Evolutionary conservation across 2,113 vertebrate species (phyloP).

Genomic region (Channa argus): DNA sequence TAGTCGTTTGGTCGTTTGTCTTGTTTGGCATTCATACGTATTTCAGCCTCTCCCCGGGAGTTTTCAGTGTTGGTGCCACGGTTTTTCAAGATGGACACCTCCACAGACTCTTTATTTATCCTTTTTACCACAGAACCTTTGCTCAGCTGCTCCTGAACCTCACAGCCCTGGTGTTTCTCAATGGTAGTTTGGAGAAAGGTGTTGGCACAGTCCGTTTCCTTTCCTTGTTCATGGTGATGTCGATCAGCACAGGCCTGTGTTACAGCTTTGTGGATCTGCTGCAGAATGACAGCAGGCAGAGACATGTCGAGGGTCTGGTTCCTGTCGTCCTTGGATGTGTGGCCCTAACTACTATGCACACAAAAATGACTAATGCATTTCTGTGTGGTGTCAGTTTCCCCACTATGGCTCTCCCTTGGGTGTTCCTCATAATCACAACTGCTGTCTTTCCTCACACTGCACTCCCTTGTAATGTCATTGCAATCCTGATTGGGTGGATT

Average conservation of each 20-base stretch:
- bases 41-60: constrained; percentile 26
- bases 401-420: constrained; percentile 70
- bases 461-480: constrained; percentile 69
- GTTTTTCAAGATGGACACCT: constrained; percentile 64
- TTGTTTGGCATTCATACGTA: constrained; percentile 53
- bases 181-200: constrained; percentile 70
- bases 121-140: constrained; percentile 59
- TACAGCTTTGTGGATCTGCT: constrained; percentile 72
- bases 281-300: constrained; percentile 14
- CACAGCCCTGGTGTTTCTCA: constrained; percentile 49
- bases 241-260: constrained; percentile 57
- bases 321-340: constrained; percentile 68
- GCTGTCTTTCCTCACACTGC: constrained; percentile 59
- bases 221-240: constrained; percentile 57
- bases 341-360: constrained; percentile 70
- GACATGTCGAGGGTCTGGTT: constrained; percentile 55
- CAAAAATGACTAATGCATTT: constrained; percentile 69
- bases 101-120: constrained; percentile 55
- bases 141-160: constrained; percentile 66
- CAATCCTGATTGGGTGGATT: constrained; percentile 62
- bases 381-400: constrained; percentile 75
- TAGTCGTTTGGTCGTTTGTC: constrained; percentile 40
- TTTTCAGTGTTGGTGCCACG: constrained; percentile 59
- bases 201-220: constrained; percentile 75
- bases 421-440: constrained; percentile 63